Percentiles rank a stretch among this genome's conserved stretches.
Evolutionary conservation across 1,140 invertebrate species (phyloP).

Genomic region (Nasonia longicornis): DNA sequence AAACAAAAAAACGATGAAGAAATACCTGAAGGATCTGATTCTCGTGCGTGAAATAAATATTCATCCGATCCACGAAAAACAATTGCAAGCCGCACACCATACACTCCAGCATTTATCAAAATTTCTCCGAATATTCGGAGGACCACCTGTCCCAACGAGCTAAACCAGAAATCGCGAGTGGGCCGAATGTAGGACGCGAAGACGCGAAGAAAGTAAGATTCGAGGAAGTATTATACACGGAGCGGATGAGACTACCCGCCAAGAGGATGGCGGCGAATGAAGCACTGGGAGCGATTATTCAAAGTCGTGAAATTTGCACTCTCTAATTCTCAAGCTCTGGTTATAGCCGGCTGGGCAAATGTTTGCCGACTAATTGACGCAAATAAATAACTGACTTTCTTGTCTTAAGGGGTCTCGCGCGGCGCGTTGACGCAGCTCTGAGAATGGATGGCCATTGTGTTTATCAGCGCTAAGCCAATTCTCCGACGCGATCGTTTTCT

Average conservation of each 20-base stretch:
- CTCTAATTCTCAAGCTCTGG: conserved; percentile 4
- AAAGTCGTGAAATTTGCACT: conserved; percentile 5
- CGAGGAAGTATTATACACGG: not conserved
- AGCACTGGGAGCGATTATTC: not conserved
- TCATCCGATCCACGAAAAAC: not conserved
- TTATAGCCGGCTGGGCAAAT: not conserved
- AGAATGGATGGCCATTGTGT: not conserved
- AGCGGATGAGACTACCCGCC: not conserved
- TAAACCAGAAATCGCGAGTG: not conserved
- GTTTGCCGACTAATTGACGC: conserved; percentile 13
- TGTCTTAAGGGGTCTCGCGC: not conserved
- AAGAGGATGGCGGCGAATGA: not conserved
- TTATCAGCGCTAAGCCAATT: not conserved
- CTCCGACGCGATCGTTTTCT: not conserved
- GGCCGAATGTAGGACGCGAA: conserved; percentile 2
- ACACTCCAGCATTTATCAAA: too few relatives aligned
- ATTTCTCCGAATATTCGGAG: too few relatives aligned
- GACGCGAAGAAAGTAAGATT: not conserved
- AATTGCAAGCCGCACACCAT: not conserved
- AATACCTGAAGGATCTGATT: not conserved
- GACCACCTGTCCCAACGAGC: too few relatives aligned
- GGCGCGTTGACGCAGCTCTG: not conserved
- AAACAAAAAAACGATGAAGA: not conserved
- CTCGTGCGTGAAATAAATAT: not conserved
- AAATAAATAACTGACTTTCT: conserved; percentile 6